A percentile compares a stretch with the other conserved stretches of the same genome.
Evolutionary conservation across 2,113 vertebrate genomes (phyloP).

Genomic region (Microtus oregoni): DNA sequence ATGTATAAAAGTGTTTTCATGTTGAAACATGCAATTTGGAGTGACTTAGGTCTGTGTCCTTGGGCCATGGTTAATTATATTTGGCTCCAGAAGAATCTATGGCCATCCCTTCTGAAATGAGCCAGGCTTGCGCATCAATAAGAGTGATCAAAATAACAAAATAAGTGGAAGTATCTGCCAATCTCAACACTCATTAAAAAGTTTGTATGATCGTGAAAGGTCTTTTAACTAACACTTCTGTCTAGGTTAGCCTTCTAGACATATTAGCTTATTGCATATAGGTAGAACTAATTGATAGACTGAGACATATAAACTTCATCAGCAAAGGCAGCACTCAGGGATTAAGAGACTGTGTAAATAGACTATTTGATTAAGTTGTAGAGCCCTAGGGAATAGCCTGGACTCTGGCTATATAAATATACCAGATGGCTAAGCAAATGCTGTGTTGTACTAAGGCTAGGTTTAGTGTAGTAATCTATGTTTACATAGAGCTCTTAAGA

Average conservation of each 20-base stretch:
- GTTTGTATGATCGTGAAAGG: neutral
- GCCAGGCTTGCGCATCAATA: neutral
- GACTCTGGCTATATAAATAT: slow-evolving; percentile 63
- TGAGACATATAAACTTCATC: slow-evolving; percentile 45
- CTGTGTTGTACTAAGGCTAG: neutral
- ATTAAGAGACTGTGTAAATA: slow-evolving; percentile 62
- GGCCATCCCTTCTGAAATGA: neutral
- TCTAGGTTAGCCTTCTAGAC: neutral
- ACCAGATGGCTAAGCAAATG: slow-evolving; percentile 73
- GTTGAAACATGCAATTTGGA: neutral
- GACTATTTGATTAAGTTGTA: slow-evolving; percentile 70
- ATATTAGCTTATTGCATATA: slow-evolving; percentile 49
- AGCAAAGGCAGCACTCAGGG: neutral
- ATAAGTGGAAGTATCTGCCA: neutral
- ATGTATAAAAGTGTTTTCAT: neutral
- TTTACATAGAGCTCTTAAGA: slow-evolving; percentile 52
- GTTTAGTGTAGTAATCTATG: slow-evolving; percentile 42
- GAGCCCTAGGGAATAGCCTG: slow-evolving; percentile 47
- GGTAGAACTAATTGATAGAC: slow-evolving; percentile 61
- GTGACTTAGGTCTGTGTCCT: neutral
- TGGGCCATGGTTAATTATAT: neutral
- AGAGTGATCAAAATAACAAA: neutral
- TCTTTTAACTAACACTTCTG: slow-evolving; percentile 35
- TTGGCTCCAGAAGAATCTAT: neutral
- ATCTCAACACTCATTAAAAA: neutral